phyloP scores from a whole-genome alignment of 2,797 vertebrate species.

The Lycodopsis pacificus region DNA sequence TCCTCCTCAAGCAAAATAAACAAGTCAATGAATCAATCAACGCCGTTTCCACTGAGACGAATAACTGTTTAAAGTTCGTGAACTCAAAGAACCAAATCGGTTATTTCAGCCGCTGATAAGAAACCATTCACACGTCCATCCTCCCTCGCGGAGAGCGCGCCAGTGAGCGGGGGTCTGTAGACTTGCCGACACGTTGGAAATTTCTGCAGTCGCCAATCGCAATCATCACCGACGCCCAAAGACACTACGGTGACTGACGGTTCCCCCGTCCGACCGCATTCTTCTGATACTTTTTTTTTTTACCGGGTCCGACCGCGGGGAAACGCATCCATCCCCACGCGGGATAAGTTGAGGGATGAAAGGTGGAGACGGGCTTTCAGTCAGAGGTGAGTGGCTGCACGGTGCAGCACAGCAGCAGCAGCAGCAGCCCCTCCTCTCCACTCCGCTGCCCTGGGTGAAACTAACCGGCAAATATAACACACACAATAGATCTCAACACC shows the following conservation, averaged over 20 bases:
- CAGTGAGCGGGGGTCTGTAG: constrained; percentile 55
- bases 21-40: constrained; percentile 45
- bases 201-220: constrained; percentile 71
- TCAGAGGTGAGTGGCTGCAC: constrained; percentile 74
- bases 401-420: constrained; percentile 47
- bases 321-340: constrained; percentile 66
- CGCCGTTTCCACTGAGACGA: constrained; percentile 46
- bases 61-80: constrained; percentile 32
- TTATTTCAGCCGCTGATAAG: constrained; percentile 26
- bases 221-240: constrained; percentile 75
- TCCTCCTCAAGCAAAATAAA: constrained; percentile 63
- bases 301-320: constrained; percentile 34
- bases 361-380: constrained; percentile 55
- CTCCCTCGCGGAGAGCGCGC: constrained; percentile 72
- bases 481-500: constrained; percentile 32
- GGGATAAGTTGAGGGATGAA: constrained; percentile 72
- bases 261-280: constrained; percentile 35
- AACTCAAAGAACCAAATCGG: constrained; percentile 23
- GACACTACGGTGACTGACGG: constrained; percentile 49
- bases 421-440: constrained; percentile 68
- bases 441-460: constrained; percentile 62
- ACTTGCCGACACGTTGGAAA: constrained; percentile 63
- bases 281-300: constrained; percentile 34
- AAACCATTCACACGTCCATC: constrained; percentile 52
- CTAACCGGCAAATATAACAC: constrained; percentile 31